Conservation (phyloP, 37 sponge, comb jelly and placozoan species). For the Chondrosia reniformis region DNA sequence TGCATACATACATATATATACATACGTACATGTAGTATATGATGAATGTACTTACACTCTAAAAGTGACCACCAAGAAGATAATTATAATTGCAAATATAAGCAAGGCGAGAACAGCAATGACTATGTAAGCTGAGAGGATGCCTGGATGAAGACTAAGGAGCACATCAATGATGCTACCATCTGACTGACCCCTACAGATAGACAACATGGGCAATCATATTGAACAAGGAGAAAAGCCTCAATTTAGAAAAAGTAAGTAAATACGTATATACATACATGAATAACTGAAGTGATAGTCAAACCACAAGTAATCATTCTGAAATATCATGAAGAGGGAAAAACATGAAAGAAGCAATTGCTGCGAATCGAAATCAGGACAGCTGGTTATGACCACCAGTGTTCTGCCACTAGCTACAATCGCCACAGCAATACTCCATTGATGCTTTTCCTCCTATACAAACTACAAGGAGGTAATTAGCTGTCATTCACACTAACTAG, state of each 20-base stretch:
- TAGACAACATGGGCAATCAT: neutral
- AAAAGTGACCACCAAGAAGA: slow-evolving; percentile 1
- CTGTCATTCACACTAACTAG: too few species aligned
- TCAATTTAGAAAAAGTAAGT: neutral
- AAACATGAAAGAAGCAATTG: neutral
- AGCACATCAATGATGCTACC: neutral
- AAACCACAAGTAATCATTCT: too few species aligned
- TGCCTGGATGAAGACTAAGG: neutral
- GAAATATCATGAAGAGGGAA: too few species aligned
- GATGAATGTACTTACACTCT: slow-evolving; percentile 3
- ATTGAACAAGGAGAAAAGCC: neutral
- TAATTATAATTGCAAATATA: neutral
- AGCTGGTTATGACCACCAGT: neutral
- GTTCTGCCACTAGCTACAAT: neutral
- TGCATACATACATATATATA: neutral
- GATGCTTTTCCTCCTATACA: too few species aligned
- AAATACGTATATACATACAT: neutral
- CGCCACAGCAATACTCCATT: too few species aligned
- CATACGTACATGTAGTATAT: neutral
- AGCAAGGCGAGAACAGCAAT: neutral
- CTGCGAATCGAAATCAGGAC: neutral
- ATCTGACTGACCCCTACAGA: neutral
- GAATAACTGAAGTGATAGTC: too few species aligned
- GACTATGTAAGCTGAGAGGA: slow-evolving; percentile 7
- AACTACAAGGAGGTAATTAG: too few species aligned